Evolutionary conservation across 37 sponge, comb jelly and placozoan genomes (phyloP).

Genomic region (Bolinopsis microptera): DNA sequence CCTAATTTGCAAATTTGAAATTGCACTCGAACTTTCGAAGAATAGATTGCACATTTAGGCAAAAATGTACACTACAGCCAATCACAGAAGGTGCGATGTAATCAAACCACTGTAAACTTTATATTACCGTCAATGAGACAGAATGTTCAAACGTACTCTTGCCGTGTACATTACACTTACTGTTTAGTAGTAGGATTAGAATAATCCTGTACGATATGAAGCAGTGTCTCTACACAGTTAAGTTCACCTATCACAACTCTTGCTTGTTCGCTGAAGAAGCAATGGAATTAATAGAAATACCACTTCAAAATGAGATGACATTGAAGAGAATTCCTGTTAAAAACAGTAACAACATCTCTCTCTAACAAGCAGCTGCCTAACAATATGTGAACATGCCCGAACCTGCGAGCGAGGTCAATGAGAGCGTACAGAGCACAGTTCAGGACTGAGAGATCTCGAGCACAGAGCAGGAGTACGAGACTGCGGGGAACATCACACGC

Average conservation of each 20-base stretch:
- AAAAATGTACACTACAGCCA: too few species aligned
- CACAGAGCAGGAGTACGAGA: constrained; percentile 53
- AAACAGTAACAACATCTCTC: background rate
- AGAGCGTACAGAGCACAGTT: constrained; percentile 60
- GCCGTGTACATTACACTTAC: too few species aligned
- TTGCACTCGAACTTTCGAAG: too few species aligned
- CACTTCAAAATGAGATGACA: background rate
- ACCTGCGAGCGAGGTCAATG: constrained; percentile 65
- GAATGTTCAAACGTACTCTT: too few species aligned
- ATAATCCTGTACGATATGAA: constrained; percentile 55
- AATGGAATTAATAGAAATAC: background rate
- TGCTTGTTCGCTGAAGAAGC: constrained; percentile 26
- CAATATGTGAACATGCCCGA: background rate
- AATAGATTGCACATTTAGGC: too few species aligned
- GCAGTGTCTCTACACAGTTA: constrained; percentile 48
- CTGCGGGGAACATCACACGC: constrained; percentile 54
- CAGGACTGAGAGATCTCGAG: constrained; percentile 40
- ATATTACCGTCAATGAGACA: too few species aligned
- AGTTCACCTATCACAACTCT: constrained; percentile 43
- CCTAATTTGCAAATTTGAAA: too few species aligned
- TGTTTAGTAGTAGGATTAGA: constrained; percentile 24
- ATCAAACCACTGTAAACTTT: too few species aligned
- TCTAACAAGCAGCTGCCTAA: background rate
- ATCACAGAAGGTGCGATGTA: too few species aligned
- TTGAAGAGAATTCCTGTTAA: background rate